Percentiles rank a stretch among this genome's conserved stretches.
phyloP scores from a whole-genome alignment of 2,113 vertebrate species.

The Lepus timidus region DNA sequence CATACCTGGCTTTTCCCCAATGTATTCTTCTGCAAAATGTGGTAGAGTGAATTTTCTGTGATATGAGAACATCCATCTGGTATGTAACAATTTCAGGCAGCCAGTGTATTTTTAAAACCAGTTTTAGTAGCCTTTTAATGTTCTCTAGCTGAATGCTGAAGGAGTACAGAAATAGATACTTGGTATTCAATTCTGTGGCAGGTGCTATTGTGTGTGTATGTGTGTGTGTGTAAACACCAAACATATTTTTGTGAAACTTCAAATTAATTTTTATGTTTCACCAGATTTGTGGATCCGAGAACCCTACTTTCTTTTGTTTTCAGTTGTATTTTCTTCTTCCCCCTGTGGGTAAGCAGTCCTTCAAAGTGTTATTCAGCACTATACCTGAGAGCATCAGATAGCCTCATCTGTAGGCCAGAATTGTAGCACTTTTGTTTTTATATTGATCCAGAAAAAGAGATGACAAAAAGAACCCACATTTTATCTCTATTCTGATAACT shows the following conservation, averaged over 20 bases:
- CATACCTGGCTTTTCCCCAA: background rate
- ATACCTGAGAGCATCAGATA: background rate
- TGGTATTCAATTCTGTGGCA: conserved; percentile 34
- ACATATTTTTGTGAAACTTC: background rate
- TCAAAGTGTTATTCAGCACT: background rate
- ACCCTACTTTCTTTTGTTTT: background rate
- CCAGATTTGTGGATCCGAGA: background rate
- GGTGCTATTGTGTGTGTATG: background rate
- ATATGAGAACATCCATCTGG: background rate
- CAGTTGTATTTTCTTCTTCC: conserved; percentile 30
- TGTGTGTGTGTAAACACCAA: background rate
- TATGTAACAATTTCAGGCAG: background rate
- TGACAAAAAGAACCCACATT: background rate
- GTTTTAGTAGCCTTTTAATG: background rate
- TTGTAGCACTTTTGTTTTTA: conserved; percentile 35
- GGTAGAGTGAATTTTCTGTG: background rate
- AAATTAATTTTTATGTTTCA: background rate
- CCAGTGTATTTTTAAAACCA: background rate
- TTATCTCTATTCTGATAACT: background rate
- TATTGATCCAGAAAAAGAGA: conserved; percentile 14
- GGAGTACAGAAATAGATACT: background rate
- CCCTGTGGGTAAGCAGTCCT: conserved; percentile 19
- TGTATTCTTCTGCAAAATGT: conserved; percentile 1
- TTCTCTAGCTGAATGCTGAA: background rate
- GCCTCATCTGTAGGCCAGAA: background rate